Percentiles rank a stretch among this genome's conserved stretches.
These are phyloP conservation scores for Delia radicum DNA, from an alignment of 1,140 invertebrate species.

Conservation along the genomic window DNA sequence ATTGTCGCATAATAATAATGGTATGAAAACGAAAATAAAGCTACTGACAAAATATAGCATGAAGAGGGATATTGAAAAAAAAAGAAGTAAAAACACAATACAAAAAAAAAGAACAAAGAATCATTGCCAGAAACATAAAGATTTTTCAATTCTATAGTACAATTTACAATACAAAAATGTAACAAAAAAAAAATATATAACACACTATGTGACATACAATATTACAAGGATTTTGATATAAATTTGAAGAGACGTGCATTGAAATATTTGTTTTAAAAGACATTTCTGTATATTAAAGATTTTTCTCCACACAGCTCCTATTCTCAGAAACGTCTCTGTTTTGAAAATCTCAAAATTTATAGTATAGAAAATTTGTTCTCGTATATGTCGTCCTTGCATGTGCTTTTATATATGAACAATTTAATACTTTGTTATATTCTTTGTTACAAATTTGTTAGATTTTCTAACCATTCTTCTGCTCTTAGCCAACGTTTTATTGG, in stretches of 20 bases:
- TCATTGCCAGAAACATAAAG: neutral
- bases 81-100: neutral
- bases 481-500: neutral
- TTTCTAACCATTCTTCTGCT: neutral
- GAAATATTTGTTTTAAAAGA: neutral
- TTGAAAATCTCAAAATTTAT: neutral
- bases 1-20: neutral
- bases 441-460: conserved; percentile 1
- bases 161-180: neutral
- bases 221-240: conserved; percentile 1
- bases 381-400: neutral
- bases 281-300: neutral
- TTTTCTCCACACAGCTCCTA: neutral
- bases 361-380: neutral
- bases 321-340: neutral
- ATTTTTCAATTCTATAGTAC: neutral
- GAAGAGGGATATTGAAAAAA: neutral
- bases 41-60: neutral
- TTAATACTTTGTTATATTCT: too few species aligned
- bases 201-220: neutral
- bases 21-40: neutral
- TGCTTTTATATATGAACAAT: neutral
- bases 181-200: neutral
- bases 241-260: neutral
- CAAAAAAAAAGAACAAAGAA: neutral